Evolutionary conservation across 2,888 invertebrate species (phyloP), one percentile per base, ranked within the genome.

Genomic region (Teleiodes luculella): DNA sequence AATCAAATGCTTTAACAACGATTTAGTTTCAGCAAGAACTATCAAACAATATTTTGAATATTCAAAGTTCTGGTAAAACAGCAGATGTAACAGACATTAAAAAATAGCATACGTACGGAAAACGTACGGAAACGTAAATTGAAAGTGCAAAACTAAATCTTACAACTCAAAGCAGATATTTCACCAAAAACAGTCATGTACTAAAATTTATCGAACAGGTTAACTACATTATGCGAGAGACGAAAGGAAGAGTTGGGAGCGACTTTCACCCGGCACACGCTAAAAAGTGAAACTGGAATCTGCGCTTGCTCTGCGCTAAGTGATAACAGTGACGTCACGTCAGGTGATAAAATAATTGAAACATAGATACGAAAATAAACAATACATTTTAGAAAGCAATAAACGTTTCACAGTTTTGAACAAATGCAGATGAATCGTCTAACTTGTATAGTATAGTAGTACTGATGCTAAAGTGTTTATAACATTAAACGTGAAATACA

Each of bases 271-370:
- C 58, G 70, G 66, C 68, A 77, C 72, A 80, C 74, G 83, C 84
- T 87, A 86, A 87, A 84, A 88, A 87, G 88, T 86, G 87, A 88
- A 88, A 88, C 83, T 82, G 83, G 74, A 79, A 80, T 76, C 75
- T 65, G 67, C 70, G 73, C 71, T 68, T 68, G 69, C 67, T 60
- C 68, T 63, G 58, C 65, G 73, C n/a, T n/a, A 72, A 74, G 75
- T 70, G 74, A 77, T 80, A 74, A 80, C 72, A 62, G 71, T 69
- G 69, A 70, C 61, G 59, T 59, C 49, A 70, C 61, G 59, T 59
- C 49, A 52, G 41, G 47, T 53, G 58, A 59, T 59, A 60, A 46
- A 46, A 46, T 24, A 24, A 24, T 24, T 24, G 3, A 24, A 24
- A 6, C 3, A 24, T 24, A 6, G 6, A 24, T 24, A 24, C 3